Percentiles rank a stretch among this genome's conserved stretches.
Evolutionary conservation across 1,140 invertebrate genomes (phyloP).

Genomic region (Atta colombica): DNA sequence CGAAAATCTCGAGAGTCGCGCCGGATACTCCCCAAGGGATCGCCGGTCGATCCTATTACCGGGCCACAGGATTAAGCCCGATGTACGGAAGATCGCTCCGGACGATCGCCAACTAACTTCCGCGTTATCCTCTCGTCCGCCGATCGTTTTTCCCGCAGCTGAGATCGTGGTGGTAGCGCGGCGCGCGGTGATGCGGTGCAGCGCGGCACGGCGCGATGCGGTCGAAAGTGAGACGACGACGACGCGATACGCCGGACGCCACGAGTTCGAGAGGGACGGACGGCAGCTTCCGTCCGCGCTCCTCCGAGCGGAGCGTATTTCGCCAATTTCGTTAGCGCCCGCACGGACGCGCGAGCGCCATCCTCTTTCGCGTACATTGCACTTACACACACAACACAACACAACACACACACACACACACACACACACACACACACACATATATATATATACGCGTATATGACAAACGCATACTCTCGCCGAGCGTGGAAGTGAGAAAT

Average conservation of each 20-base stretch:
- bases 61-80: slow-evolving; percentile 62
- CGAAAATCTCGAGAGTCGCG: slow-evolving; percentile 63
- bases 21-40: slow-evolving; percentile 61
- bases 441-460: background rate
- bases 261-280: slow-evolving; percentile 33
- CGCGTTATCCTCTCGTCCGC: slow-evolving; percentile 61
- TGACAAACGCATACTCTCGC: background rate
- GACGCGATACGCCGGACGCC: slow-evolving; percentile 28
- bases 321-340: slow-evolving; percentile 75
- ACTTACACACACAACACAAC: background rate
- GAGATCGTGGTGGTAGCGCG: slow-evolving; percentile 25
- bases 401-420: background rate
- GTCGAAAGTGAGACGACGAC: slow-evolving; percentile 53
- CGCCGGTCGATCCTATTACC: slow-evolving; percentile 61
- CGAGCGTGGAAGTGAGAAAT: slow-evolving; percentile 27
- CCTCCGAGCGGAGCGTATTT: slow-evolving; percentile 69
- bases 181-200: background rate
- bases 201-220: slow-evolving; percentile 39
- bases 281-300: slow-evolving; percentile 30
- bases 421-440: background rate
- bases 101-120: slow-evolving; percentile 64
- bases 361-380: background rate
- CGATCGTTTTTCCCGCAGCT: slow-evolving; percentile 54
- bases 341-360: slow-evolving; percentile 53
- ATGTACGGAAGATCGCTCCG: slow-evolving; percentile 60